Base-by-base conservation (phyloP, 2,797 vertebrate species). In the Nyctalus aviator region DNA sequence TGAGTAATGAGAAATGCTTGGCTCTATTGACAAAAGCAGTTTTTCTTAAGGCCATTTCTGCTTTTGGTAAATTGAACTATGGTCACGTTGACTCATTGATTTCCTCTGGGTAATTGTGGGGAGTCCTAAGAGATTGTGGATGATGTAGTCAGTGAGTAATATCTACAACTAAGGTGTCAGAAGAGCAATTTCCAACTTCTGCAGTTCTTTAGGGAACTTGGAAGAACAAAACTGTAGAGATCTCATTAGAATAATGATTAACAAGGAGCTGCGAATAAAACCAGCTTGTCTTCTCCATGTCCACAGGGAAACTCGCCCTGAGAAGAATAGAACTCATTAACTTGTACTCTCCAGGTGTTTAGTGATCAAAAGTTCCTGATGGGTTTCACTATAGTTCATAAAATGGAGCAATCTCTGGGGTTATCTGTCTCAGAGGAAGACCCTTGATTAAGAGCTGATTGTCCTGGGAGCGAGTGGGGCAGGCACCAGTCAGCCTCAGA, bases 281-380 rank as follows among this genome's bases (percentile, higher is more conserved):
- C 2, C 35, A 30, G n/a, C 37, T 53, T 37, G 46, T 89, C 84
- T 94, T 55, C 68, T 86, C 30, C 7, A 8, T 8, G n/a, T 69
- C 96, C 59, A 46, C 57, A 76, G 95, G 88, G 96, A 95, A 95
- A 44, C 8, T 0, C 0, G 15, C 48, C 72, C 37, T 71, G 71
- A 10, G 76, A 77, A 78, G 66, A 85, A 44, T 9, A 71, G 21
- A 84, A 13, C 86, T 85, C 91, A 81, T 92, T 84, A 88, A 50
- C 41, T 27, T 35, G 37, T 59, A 93, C 18, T 93, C 75, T 78
- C 44, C 25, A 2, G n/a, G 64, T 2, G 7, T 48, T 18, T 30
- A 46, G 50, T 86, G 68, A 95, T 97, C 93, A 96, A 96, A 96
- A 97, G 95, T 97, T 97, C 93, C 69, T 48, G 48, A 17, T 30